phyloP scores from a whole-genome alignment of 64 coral and sea anemone species.

The Stichodactyla helianthus region DNA sequence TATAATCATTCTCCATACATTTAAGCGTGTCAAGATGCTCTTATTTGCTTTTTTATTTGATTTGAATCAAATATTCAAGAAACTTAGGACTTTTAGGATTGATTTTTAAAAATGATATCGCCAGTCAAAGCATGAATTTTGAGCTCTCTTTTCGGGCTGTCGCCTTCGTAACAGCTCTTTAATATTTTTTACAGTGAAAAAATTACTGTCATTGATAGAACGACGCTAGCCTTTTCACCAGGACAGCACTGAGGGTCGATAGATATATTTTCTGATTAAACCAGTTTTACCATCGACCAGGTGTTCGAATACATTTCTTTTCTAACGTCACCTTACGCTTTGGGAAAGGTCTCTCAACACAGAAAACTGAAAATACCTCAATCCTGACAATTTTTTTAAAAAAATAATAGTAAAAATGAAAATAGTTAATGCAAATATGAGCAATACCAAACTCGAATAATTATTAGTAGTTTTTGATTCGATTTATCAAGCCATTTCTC shows the following conservation, averaged over 20 bases:
- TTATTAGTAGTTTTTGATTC: conserved; percentile 2
- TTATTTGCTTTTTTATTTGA: no score
- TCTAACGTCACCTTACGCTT: background rate
- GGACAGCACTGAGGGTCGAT: background rate
- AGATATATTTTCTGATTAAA: conserved; percentile 21
- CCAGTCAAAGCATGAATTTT: background rate
- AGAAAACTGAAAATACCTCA: background rate
- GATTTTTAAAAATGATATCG: background rate
- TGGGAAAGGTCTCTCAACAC: background rate
- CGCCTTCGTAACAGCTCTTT: background rate
- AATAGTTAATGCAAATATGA: background rate
- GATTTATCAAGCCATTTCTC: background rate
- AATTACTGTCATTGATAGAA: conserved; percentile 1
- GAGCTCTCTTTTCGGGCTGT: background rate
- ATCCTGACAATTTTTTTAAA: background rate
- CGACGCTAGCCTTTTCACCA: background rate
- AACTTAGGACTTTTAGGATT: background rate
- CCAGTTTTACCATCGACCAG: conserved; percentile 1
- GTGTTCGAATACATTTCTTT: background rate
- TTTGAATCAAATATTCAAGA: background rate
- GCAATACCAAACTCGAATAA: background rate
- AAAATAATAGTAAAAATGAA: background rate
- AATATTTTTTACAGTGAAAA: background rate
- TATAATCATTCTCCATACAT: background rate
- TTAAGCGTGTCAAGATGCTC: no score